Evolutionary conservation across 2,113 vertebrate genomes (phyloP).

Genomic region (Bubo bubo): DNA sequence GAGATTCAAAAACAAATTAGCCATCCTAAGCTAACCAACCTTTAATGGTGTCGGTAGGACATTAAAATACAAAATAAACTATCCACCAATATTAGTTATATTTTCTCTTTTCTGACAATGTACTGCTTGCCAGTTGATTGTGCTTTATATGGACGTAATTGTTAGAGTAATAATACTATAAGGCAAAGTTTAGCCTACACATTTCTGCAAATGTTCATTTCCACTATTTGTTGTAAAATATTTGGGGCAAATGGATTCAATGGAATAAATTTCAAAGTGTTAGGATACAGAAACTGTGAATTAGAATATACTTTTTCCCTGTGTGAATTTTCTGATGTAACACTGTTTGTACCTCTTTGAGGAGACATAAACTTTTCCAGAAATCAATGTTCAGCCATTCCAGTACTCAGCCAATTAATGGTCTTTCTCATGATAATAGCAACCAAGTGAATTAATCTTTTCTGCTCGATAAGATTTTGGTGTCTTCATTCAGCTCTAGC

Average conservation of each 20-base stretch:
- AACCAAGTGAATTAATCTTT: not conserved
- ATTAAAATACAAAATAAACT: not conserved
- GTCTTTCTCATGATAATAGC: not conserved
- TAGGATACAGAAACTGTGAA: not conserved
- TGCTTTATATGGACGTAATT: not conserved
- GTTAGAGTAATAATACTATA: not conserved
- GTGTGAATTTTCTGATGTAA: not conserved
- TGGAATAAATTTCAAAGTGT: not conserved
- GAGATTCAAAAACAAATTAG: slow-evolving; percentile 2
- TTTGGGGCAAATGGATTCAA: not conserved
- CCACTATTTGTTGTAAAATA: not conserved
- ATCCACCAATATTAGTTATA: not conserved
- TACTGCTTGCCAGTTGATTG: not conserved
- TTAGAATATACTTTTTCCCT: not conserved
- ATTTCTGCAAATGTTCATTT: not conserved
- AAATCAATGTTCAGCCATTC: not conserved
- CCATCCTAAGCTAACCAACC: not conserved
- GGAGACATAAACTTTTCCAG: not conserved
- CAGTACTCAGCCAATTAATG: not conserved
- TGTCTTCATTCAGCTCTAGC: not conserved
- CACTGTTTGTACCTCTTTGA: not conserved
- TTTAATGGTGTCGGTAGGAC: not conserved
- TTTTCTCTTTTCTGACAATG: not conserved
- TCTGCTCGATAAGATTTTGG: not conserved
- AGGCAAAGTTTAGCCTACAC: not conserved